These are phyloP conservation scores for Listrodromus nycthemerus DNA, from an alignment of 2,888 invertebrate genomes.

Conservation along the genomic window DNA sequence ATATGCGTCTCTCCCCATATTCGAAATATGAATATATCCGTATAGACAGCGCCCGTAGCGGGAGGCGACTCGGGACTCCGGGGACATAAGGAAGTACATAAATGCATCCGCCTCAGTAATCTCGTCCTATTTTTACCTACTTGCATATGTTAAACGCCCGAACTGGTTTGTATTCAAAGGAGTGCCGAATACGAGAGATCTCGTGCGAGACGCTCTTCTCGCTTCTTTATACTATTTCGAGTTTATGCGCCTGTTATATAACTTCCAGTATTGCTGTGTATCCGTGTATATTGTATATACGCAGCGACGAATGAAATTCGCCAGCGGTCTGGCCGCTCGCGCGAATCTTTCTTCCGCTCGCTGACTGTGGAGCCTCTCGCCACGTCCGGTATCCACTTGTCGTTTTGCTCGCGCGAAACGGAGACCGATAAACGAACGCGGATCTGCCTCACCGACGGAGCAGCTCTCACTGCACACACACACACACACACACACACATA, in stretches of 20 bases:
- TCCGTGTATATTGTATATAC: slow-evolving; percentile 4
- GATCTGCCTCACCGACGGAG: slow-evolving; percentile 15
- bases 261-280: slow-evolving; percentile 37
- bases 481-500: too few species aligned
- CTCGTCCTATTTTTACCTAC: slow-evolving; percentile 45
- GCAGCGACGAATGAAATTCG: slow-evolving; percentile 25
- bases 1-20: neutral
- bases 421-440: neutral
- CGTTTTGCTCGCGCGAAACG: neutral
- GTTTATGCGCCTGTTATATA: slow-evolving; percentile 32
- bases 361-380: slow-evolving; percentile 31
- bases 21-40: slow-evolving; percentile 4
- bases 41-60: slow-evolving; percentile 7
- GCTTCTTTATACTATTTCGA: slow-evolving; percentile 35
- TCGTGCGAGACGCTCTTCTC: slow-evolving; percentile 38
- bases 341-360: neutral
- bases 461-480: neutral
- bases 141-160: slow-evolving; percentile 64
- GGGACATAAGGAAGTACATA: slow-evolving; percentile 46
- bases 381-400: slow-evolving; percentile 32
- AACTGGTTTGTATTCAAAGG: slow-evolving; percentile 65
- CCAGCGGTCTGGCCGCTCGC: slow-evolving; percentile 20
- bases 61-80: slow-evolving; percentile 16
- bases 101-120: slow-evolving; percentile 51
- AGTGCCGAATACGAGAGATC: slow-evolving; percentile 42